These are phyloP conservation scores for Phocoena sinus DNA, from an alignment of 2,113 vertebrate species.

Conservation along the genomic window DNA sequence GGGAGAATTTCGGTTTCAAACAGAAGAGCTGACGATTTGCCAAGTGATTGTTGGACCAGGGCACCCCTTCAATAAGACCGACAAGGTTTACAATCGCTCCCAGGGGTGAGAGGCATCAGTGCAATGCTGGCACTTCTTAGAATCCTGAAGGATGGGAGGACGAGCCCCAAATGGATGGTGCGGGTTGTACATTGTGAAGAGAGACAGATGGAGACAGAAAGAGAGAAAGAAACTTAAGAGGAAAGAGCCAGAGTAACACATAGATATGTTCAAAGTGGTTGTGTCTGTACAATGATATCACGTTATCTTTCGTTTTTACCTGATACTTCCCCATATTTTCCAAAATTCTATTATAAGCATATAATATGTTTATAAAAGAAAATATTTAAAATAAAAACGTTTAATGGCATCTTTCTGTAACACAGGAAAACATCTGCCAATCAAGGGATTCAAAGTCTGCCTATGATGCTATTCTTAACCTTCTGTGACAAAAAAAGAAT, in stretches of 20 bases:
- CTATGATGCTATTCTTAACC: not conserved
- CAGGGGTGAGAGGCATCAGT: fast-evolving
- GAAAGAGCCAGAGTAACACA: not conserved
- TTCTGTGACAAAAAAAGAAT: not conserved
- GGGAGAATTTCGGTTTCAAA: not conserved
- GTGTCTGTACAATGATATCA: not conserved
- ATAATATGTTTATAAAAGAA: not conserved
- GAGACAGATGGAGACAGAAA: too few relatives aligned
- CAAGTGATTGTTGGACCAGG: not conserved
- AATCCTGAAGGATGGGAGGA: not conserved
- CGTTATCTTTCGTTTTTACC: not conserved
- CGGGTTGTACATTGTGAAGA: not conserved
- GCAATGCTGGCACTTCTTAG: too few relatives aligned
- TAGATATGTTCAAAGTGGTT: not conserved
- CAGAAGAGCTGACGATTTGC: not conserved
- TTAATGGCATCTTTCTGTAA: not conserved
- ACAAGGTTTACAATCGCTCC: not conserved
- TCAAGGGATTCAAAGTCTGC: not conserved
- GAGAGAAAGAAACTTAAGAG: not conserved
- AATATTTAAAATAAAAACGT: not conserved
- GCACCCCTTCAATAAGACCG: not conserved
- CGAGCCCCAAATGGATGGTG: too few relatives aligned
- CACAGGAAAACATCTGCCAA: not conserved
- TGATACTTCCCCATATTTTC: not conserved
- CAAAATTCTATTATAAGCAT: not conserved